Evolutionary conservation across 2,797 vertebrate genomes (phyloP).

Genomic region (Tapirus indicus): DNA sequence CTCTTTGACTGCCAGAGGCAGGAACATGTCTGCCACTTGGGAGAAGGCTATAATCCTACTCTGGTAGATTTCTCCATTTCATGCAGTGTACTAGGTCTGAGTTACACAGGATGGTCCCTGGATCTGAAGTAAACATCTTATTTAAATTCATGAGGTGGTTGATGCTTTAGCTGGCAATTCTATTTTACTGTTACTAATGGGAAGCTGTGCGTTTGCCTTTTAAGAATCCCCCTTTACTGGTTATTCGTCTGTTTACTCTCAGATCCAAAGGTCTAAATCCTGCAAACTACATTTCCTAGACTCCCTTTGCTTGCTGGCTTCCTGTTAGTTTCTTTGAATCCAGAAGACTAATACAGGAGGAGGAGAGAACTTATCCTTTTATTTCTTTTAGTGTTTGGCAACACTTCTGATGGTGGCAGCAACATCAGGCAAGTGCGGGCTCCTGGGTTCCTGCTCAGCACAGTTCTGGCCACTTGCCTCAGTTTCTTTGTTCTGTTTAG

Average conservation of each 20-base stretch:
- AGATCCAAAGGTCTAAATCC: neutral
- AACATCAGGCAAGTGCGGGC: neutral
- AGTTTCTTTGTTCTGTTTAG: slow-evolving; percentile 47
- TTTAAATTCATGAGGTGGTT: neutral
- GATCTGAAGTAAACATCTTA: neutral
- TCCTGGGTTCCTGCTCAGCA: neutral
- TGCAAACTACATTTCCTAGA: neutral
- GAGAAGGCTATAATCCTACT: neutral
- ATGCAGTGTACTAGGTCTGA: neutral
- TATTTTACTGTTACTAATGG: neutral
- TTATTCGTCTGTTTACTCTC: neutral
- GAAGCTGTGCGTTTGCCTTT: neutral
- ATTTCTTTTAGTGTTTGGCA: neutral
- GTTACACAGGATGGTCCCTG: neutral
- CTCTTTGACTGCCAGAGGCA: neutral
- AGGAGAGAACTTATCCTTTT: neutral
- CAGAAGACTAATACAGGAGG: neutral
- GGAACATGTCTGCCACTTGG: neutral
- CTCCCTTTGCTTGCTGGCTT: slow-evolving; percentile 5
- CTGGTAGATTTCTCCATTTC: neutral
- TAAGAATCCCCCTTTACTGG: neutral
- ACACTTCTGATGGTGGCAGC: neutral
- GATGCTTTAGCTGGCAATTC: neutral
- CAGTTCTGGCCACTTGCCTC: neutral
- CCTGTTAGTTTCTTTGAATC: neutral